These are phyloP conservation scores for Acanthosoma haemorrhoidale DNA, from an alignment of 2,888 invertebrate species.

Conservation along the genomic window DNA sequence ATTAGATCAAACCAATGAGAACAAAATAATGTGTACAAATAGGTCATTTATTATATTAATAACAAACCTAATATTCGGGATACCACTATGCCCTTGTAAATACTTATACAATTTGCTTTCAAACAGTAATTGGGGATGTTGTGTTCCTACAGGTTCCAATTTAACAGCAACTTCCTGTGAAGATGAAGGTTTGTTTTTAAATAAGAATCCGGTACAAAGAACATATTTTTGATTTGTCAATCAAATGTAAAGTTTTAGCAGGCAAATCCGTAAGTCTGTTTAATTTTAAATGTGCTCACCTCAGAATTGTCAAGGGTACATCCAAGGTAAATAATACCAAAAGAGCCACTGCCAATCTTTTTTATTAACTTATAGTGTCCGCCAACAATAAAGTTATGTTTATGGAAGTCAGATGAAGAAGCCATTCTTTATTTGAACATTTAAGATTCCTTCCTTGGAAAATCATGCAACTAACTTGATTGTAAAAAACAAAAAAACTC, in stretches of 20 bases:
- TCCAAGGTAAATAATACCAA: slow-evolving; percentile 97
- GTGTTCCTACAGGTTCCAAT: slow-evolving; percentile 91
- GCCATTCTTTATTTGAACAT: slow-evolving; percentile 36
- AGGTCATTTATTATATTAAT: not conserved
- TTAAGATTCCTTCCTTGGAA: not conserved
- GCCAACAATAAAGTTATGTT: slow-evolving; percentile 76
- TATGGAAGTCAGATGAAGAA: slow-evolving; percentile 42
- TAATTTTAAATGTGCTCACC: slow-evolving; percentile 52
- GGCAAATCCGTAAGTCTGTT: too few species aligned
- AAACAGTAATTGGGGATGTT: slow-evolving; percentile 97
- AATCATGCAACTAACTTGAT: slow-evolving; percentile 4
- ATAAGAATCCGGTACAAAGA: not conserved
- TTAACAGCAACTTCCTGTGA: slow-evolving; percentile 96
- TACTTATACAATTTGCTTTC: slow-evolving; percentile 99
- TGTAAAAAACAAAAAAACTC: slow-evolving; percentile 3
- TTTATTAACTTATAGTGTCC: slow-evolving; percentile 91
- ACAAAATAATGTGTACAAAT: not conserved
- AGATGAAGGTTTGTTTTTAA: slow-evolving; percentile 6
- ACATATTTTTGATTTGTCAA: not conserved
- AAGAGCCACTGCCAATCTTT: slow-evolving; percentile 97
- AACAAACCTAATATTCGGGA: slow-evolving; percentile 86
- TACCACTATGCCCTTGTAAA: slow-evolving; percentile 92
- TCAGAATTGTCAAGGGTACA: slow-evolving; percentile 85
- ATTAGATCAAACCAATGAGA: not conserved
- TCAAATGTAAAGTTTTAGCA: too few species aligned